phyloP scores from a whole-genome alignment of 2,888 invertebrate genomes.

The Heliconius aoede region DNA sequence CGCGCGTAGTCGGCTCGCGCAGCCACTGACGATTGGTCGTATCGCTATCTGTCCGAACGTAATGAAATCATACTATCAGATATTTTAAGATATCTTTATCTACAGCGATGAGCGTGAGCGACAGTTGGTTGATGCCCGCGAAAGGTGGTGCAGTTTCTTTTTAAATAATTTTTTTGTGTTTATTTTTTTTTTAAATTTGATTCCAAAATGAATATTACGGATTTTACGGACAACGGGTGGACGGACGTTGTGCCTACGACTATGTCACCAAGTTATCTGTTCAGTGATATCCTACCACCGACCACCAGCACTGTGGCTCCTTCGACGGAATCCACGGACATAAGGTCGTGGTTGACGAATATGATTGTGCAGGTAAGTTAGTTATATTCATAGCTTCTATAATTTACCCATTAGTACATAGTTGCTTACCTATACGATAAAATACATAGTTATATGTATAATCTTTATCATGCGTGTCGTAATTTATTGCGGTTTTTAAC shows the following conservation, averaged over 20 bases:
- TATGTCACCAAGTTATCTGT: constrained; percentile 32
- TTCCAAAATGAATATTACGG: constrained; percentile 48
- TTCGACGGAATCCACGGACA: constrained; percentile 53
- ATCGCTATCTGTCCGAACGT: constrained; percentile 48
- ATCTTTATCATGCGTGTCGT: not conserved
- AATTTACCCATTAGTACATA: not conserved
- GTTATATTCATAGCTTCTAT: not conserved
- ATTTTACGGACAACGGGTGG: constrained; percentile 44
- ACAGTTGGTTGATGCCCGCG: constrained; percentile 57
- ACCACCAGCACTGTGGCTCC: constrained; percentile 47
- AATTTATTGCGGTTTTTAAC: constrained; percentile 1
- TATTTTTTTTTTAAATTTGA: constrained; percentile 52
- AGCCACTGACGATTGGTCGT: constrained; percentile 61
- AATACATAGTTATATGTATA: not conserved
- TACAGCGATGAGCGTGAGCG: constrained; percentile 51
- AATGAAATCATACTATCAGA: constrained; percentile 62
- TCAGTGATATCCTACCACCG: constrained; percentile 37
- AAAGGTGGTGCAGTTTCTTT: constrained; percentile 39
- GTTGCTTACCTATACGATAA: not conserved
- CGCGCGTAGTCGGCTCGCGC: constrained; percentile 51
- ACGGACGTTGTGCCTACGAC: constrained; percentile 35
- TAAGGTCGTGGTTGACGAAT: constrained; percentile 68
- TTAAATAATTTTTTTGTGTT: constrained; percentile 46
- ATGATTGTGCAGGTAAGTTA: constrained; percentile 67
- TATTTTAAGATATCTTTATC: constrained; percentile 50